These are phyloP conservation scores for Pseudococcus jackbeardsleyi DNA, from an alignment of 2,888 invertebrate species.

Conservation along the genomic window DNA sequence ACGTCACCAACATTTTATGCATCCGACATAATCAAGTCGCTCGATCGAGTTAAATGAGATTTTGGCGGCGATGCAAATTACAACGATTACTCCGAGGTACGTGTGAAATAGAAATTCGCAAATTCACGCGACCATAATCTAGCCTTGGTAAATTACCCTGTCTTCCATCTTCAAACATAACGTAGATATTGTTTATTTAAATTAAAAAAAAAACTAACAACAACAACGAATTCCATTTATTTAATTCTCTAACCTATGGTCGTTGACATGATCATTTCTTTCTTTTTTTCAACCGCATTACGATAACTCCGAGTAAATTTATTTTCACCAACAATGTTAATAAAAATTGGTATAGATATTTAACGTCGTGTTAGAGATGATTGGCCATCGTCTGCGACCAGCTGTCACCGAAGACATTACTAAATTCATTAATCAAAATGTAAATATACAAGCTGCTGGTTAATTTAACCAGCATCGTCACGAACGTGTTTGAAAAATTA, in stretches of 20 bases:
- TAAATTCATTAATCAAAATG: conserved; percentile 16
- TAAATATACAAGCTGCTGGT: background rate
- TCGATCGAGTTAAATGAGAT: conserved; percentile 1
- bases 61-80: conserved; percentile 3
- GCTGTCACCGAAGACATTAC: conserved; percentile 25
- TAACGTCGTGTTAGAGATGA: background rate
- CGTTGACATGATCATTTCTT: conserved; percentile 9
- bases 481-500: background rate
- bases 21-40: background rate
- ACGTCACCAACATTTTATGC: background rate
- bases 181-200: background rate
- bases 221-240: background rate
- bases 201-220: background rate
- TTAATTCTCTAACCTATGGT: background rate
- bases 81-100: background rate
- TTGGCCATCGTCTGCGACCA: background rate
- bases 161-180: background rate
- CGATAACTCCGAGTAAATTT: conserved; percentile 1
- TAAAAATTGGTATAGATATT: background rate
- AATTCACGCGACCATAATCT: background rate
- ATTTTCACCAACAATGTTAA: background rate
- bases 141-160: background rate
- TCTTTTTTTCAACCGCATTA: background rate
- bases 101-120: background rate
- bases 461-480: background rate